phyloP scores from a whole-genome alignment of 2,113 vertebrate genomes.

The Columbina picui region DNA sequence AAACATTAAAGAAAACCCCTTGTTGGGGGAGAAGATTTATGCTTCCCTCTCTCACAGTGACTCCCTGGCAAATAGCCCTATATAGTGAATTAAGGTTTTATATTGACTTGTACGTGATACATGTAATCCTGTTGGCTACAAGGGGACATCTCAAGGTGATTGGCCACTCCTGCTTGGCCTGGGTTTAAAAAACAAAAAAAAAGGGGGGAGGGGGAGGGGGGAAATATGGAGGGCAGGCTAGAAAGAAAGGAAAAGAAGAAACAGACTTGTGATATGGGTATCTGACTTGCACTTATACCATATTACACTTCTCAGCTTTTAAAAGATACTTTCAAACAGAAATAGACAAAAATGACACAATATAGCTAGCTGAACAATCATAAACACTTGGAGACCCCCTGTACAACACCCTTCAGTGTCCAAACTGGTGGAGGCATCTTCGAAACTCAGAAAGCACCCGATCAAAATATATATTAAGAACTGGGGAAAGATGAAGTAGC shows the following conservation, averaged over 20 bases:
- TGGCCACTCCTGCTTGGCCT: fast-evolving
- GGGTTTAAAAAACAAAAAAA: background rate
- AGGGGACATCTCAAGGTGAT: background rate
- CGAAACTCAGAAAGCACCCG: background rate
- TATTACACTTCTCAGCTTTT: background rate
- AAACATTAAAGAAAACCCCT: background rate
- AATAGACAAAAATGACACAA: background rate
- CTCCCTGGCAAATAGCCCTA: background rate
- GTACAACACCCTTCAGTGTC: background rate
- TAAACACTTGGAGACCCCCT: background rate
- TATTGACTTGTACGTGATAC: fast-evolving
- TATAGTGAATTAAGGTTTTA: background rate
- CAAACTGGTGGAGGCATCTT: background rate
- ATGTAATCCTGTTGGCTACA: background rate
- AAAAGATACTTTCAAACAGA: background rate
- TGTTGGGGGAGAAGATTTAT: fast-evolving
- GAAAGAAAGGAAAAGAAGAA: background rate
- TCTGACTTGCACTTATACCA: background rate
- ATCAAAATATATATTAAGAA: background rate
- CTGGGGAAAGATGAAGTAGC: background rate
- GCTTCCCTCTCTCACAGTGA: background rate
- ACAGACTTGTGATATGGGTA: fast-evolving
- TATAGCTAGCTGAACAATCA: background rate
- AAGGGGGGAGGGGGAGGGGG: no score
- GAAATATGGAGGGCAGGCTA: fast-evolving